phyloP scores from a whole-genome alignment of 2,797 vertebrate genomes.

The Gephyroberyx darwinii region DNA sequence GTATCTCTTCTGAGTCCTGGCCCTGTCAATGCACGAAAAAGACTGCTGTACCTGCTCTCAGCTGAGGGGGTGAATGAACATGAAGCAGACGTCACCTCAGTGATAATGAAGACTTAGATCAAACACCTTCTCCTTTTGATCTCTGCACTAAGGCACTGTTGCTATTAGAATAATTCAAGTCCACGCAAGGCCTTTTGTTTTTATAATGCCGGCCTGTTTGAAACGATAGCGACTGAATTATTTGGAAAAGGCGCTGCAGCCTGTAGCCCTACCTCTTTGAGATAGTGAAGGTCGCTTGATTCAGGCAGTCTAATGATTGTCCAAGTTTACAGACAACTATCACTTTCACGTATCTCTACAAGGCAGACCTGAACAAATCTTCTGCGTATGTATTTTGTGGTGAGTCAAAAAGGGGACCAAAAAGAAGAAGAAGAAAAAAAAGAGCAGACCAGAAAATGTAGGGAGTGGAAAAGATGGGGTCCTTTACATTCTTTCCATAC shows the following conservation, averaged over 20 bases:
- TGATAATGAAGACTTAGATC: slow-evolving; percentile 27
- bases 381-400: slow-evolving; percentile 36
- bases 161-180: slow-evolving; percentile 16
- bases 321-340: background rate
- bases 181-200: slow-evolving; percentile 5
- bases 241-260: too few relatives aligned
- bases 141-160: background rate
- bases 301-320: background rate
- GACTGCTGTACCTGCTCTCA: slow-evolving; percentile 9
- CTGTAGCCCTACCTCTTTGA: too few relatives aligned
- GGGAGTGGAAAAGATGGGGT: slow-evolving; percentile 72
- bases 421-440: slow-evolving; percentile 28
- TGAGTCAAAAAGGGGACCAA: slow-evolving; percentile 26
- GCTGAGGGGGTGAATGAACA: slow-evolving; percentile 24
- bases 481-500: slow-evolving; percentile 83
- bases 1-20: background rate
- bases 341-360: slow-evolving; percentile 23
- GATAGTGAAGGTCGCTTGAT: background rate
- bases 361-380: background rate
- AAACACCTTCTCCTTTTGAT: slow-evolving; percentile 39
- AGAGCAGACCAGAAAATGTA: slow-evolving; percentile 40
- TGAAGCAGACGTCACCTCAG: slow-evolving; percentile 3
- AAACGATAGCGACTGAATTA: background rate
- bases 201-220: background rate
- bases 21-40: background rate